Conservation (phyloP, 2,888 invertebrate species). For the Prosapia bicincta region DNA sequence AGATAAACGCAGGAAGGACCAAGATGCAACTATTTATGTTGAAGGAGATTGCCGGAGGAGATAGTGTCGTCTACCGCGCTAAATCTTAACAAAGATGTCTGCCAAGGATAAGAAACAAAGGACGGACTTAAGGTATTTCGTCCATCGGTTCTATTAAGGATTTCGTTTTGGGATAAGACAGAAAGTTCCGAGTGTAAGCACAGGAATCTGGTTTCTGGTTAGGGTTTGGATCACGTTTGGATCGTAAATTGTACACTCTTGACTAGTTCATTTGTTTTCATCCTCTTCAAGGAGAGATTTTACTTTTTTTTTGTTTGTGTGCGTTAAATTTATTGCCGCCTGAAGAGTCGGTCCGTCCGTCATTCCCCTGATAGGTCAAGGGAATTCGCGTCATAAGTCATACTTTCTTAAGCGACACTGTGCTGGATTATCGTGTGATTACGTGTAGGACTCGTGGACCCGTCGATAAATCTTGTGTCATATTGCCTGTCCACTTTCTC, state of each 20-base stretch:
- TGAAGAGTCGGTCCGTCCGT: not conserved
- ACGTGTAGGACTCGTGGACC: not conserved
- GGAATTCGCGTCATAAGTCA: not conserved
- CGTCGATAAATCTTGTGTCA: not conserved
- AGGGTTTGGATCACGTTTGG: not conserved
- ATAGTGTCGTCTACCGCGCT: not conserved
- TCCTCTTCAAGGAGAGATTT: not conserved
- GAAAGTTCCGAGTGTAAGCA: not conserved
- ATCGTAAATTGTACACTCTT: not conserved
- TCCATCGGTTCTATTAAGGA: not conserved
- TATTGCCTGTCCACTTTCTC: not conserved
- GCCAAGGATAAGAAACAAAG: not conserved
- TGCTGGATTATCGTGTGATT: not conserved
- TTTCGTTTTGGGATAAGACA: not conserved
- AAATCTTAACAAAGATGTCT: not conserved
- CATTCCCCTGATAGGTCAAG: not conserved
- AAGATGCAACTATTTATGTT: not conserved
- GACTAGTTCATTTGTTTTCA: not conserved
- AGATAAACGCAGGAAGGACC: not conserved
- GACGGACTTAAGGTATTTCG: not conserved
- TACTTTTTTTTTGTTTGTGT: not conserved
- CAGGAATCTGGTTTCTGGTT: not conserved
- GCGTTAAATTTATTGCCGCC: not conserved
- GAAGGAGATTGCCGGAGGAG: not conserved
- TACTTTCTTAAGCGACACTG: not conserved